Evolutionary conservation across 2,888 invertebrate genomes (phyloP).

Genomic region (Caenorhabditis drosophilae): DNA sequence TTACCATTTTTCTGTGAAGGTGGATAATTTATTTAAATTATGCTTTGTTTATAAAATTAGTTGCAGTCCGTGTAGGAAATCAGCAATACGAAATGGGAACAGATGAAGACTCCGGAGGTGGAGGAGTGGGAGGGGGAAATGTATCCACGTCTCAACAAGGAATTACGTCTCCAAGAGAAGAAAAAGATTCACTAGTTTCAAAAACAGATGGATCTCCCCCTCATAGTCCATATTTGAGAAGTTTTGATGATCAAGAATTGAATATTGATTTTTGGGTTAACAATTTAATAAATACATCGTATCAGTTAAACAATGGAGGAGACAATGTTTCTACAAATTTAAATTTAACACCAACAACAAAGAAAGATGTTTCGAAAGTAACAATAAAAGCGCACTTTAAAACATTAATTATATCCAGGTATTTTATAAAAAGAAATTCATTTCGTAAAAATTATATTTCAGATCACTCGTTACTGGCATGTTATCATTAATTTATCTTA

Average conservation of each 20-base stretch:
- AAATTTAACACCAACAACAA: slow-evolving; percentile 36
- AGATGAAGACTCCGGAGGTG: slow-evolving; percentile 29
- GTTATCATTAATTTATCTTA: slow-evolving; percentile 62
- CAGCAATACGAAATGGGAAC: slow-evolving; percentile 29
- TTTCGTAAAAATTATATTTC: neutral
- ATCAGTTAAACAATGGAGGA: too few relatives aligned
- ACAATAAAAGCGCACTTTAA: slow-evolving; percentile 64
- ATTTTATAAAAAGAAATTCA: neutral
- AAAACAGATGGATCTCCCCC: slow-evolving; percentile 31
- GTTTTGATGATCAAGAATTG: slow-evolving; percentile 51
- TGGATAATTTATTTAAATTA: neutral
- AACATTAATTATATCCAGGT: slow-evolving; percentile 53
- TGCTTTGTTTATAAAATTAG: neutral
- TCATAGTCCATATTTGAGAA: slow-evolving; percentile 29
- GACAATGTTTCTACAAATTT: slow-evolving; percentile 6
- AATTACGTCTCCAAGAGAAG: slow-evolving; percentile 20
- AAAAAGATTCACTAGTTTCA: slow-evolving; percentile 5
- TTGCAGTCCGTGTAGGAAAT: slow-evolving; percentile 27
- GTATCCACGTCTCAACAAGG: slow-evolving; percentile 1
- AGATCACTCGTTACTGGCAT: slow-evolving; percentile 39
- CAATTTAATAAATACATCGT: slow-evolving; percentile 1
- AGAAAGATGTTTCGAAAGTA: slow-evolving; percentile 52
- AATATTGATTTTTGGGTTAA: slow-evolving; percentile 64
- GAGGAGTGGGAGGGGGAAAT: too few relatives aligned
- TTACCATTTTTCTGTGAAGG: slow-evolving; percentile 66